Evolutionary conservation across 2,888 invertebrate genomes (phyloP).

Genomic region (Mythimna lalbum): DNA sequence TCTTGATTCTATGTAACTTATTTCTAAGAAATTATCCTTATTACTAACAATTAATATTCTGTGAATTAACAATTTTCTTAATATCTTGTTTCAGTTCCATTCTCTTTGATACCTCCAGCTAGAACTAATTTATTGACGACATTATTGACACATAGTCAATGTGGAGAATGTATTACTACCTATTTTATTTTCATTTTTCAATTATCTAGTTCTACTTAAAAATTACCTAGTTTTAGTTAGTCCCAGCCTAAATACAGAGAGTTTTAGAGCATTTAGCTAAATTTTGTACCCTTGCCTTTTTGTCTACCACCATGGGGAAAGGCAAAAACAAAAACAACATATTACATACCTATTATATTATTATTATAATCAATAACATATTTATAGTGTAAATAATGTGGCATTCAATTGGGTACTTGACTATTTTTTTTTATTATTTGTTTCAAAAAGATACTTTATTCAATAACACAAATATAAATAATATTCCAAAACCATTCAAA

Average conservation of each 20-base stretch:
- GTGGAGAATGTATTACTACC: slow-evolving; percentile 7
- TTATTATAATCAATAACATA: too few relatives aligned
- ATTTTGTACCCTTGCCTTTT: neutral
- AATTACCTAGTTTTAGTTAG: neutral
- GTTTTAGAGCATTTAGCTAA: neutral
- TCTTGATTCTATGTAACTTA: neutral
- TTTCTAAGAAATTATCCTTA: neutral
- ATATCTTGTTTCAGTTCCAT: slow-evolving; percentile 29
- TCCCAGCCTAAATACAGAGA: neutral
- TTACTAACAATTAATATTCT: too few relatives aligned
- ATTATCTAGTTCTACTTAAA: neutral
- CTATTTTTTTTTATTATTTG: neutral
- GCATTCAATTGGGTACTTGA: neutral
- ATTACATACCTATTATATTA: too few relatives aligned
- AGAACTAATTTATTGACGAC: slow-evolving; percentile 12
- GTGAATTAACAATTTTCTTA: too few relatives aligned
- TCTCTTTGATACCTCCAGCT: neutral
- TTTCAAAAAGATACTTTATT: neutral
- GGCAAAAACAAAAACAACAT: too few relatives aligned
- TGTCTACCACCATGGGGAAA: neutral
- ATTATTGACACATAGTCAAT: neutral
- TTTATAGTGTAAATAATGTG: neutral
- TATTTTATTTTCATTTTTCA: slow-evolving; percentile 16
- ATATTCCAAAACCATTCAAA: too few relatives aligned
- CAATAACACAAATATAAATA: too few relatives aligned